Percentiles rank a stretch among this genome's conserved stretches.
These are phyloP conservation scores for Python bivittatus DNA, from an alignment of 2,113 vertebrate species.

Conservation along the genomic window DNA sequence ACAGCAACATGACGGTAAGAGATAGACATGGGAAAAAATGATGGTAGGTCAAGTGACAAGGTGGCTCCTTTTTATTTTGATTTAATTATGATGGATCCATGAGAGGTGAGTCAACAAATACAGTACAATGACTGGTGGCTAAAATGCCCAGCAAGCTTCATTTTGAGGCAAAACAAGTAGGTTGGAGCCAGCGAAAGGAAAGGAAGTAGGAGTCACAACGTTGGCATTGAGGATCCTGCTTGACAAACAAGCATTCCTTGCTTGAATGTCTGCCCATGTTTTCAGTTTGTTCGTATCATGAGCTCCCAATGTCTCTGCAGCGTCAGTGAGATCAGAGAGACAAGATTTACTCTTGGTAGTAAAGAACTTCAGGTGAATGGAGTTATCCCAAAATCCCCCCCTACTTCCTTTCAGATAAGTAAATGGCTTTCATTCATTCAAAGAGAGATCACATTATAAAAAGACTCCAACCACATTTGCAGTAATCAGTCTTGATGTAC, in stretches of 20 bases:
- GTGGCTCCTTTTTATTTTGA: neutral
- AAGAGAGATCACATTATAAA: neutral
- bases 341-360: no score
- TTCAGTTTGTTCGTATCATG: no score
- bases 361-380: no score
- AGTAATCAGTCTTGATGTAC: neutral
- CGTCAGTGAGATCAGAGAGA: no score
- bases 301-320: no score
- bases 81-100: no score
- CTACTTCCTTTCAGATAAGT: neutral
- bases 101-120: neutral
- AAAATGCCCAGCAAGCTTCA: no score
- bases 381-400: no score
- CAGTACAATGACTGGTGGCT: neutral
- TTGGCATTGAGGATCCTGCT: neutral
- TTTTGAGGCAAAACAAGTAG: neutral
- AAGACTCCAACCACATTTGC: neutral
- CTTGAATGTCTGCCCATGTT: no score
- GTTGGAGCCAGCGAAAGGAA: neutral
- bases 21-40: neutral
- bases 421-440: neutral
- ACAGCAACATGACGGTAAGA: conserved; percentile 84
- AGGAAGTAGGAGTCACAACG: no score
- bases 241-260: no score
- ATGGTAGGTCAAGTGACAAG: neutral